Conservation (phyloP, 2,888 invertebrate genomes). For the Xylocampa areola region DNA sequence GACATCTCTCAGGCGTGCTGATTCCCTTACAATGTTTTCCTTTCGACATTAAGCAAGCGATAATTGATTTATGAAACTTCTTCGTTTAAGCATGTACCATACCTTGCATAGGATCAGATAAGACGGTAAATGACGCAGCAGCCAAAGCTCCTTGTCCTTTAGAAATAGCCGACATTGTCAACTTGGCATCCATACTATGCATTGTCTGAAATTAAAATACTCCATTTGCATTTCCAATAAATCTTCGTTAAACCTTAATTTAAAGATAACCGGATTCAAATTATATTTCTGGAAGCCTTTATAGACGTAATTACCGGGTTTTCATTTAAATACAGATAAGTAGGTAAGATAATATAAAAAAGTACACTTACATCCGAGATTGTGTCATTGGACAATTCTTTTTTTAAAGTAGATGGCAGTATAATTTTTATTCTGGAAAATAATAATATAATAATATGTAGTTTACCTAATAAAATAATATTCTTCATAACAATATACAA, state of each 20-base stretch:
- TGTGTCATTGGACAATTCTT: slow-evolving; percentile 69
- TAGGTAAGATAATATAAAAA: neutral
- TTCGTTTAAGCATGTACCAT: neutral
- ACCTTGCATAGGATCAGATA: slow-evolving; percentile 77
- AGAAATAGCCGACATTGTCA: slow-evolving; percentile 74
- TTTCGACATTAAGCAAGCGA: too few relatives aligned
- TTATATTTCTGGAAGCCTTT: neutral
- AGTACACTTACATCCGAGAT: slow-evolving; percentile 71
- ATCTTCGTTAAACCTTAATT: neutral
- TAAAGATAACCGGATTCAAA: neutral
- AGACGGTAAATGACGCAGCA: slow-evolving; percentile 79
- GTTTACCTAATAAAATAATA: too few relatives aligned
- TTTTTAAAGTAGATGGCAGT: slow-evolving; percentile 70
- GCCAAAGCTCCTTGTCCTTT: slow-evolving; percentile 79
- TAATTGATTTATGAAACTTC: neutral
- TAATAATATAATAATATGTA: neutral
- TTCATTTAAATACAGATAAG: neutral
- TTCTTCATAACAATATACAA: too few relatives aligned
- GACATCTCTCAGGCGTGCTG: too few relatives aligned
- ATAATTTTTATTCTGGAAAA: slow-evolving; percentile 80
- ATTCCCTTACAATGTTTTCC: too few relatives aligned
- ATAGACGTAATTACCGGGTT: neutral
- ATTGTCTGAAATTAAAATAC: slow-evolving; percentile 64
- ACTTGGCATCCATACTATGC: slow-evolving; percentile 71
- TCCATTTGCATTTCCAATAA: neutral